Conservation (phyloP, 1,140 invertebrate genomes). For the Hycleus cichorii region DNA sequence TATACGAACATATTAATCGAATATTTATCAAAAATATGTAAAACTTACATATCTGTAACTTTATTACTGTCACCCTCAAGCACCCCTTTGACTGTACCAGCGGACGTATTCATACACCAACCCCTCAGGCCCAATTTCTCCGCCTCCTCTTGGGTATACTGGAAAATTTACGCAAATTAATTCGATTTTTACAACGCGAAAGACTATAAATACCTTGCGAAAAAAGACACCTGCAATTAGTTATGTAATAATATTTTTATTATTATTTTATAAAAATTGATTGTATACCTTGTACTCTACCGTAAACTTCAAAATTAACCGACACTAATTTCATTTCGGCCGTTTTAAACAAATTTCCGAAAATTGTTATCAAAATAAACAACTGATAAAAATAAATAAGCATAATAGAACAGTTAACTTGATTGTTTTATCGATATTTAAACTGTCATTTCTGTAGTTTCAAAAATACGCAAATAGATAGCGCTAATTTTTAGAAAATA, state of each 20-base stretch:
- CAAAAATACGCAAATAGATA: not conserved
- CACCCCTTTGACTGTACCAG: slow-evolving; percentile 63
- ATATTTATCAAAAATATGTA: not conserved
- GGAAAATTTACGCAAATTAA: slow-evolving; percentile 13
- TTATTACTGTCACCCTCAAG: slow-evolving; percentile 57
- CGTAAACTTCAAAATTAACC: slow-evolving; percentile 56
- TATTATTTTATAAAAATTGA: not conserved
- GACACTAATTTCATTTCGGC: slow-evolving; percentile 31
- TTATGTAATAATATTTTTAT: slow-evolving; percentile 1
- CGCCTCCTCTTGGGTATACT: slow-evolving; percentile 62
- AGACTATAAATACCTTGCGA: slow-evolving; percentile 45
- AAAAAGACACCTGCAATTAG: slow-evolving; percentile 52
- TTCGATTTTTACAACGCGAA: not conserved
- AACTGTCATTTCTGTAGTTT: not conserved
- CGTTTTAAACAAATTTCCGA: not conserved
- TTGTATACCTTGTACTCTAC: slow-evolving; percentile 51
- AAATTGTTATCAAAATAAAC: not conserved
- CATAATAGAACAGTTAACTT: not conserved
- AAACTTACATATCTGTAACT: slow-evolving; percentile 57
- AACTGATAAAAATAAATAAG: not conserved
- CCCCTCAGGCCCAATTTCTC: slow-evolving; percentile 58
- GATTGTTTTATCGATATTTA: not conserved
- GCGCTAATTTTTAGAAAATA: no score
- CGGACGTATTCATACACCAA: slow-evolving; percentile 68
- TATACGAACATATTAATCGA: slow-evolving; percentile 32